These are phyloP conservation scores for Alethe castanea DNA, from an alignment of 2,113 vertebrate species.

Conservation along the genomic window DNA sequence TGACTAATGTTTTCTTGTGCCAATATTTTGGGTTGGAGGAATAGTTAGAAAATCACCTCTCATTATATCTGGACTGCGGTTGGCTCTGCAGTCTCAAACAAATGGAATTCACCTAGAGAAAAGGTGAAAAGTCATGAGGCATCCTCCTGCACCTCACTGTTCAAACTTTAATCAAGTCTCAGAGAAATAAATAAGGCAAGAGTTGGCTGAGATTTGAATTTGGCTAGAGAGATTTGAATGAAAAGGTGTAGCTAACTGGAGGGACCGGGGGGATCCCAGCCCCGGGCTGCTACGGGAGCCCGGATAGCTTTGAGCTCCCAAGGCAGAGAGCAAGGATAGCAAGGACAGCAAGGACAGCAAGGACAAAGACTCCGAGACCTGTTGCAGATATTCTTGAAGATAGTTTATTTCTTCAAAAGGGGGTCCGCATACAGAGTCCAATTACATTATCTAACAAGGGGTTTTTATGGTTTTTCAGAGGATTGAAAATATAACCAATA, in stretches of 20 bases:
- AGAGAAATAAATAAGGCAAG: neutral
- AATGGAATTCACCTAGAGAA: neutral
- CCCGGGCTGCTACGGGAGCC: too few species aligned
- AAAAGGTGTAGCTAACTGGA: neutral
- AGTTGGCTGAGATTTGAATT: neutral
- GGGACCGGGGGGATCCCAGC: too few species aligned
- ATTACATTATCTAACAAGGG: too few species aligned
- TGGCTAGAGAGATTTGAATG: constrained; percentile 13
- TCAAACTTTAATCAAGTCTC: constrained; percentile 28
- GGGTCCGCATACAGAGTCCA: too few species aligned
- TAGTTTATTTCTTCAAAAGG: too few species aligned
- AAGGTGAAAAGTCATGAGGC: neutral
- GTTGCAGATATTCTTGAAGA: too few species aligned
- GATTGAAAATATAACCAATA: too few species aligned
- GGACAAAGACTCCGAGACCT: too few species aligned
- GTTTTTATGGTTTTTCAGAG: too few species aligned
- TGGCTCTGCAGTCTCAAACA: neutral
- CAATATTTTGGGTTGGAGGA: neutral
- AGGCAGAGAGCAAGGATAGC: too few species aligned
- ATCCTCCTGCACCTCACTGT: neutral
- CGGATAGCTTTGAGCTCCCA: too few species aligned
- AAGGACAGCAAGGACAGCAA: too few species aligned
- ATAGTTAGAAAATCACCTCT: neutral
- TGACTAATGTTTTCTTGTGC: neutral
- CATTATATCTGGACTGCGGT: neutral